These are phyloP conservation scores for Cyrtorhinus lividipennis DNA, from an alignment of 1,140 invertebrate genomes.

Conservation along the genomic window DNA sequence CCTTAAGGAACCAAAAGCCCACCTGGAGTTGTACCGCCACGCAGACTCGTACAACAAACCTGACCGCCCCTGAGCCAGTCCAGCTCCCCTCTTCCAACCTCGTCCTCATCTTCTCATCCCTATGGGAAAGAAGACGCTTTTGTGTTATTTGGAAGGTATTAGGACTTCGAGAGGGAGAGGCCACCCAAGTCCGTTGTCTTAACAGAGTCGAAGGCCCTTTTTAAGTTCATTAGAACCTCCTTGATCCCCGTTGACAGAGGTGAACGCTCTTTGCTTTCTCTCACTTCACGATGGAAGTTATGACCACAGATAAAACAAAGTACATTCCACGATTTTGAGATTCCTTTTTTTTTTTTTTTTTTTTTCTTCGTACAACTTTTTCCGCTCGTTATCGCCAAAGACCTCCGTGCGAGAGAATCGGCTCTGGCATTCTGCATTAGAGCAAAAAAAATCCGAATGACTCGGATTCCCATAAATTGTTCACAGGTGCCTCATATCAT, in stretches of 20 bases:
- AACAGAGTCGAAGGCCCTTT: constrained; percentile 7
- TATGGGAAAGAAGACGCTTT: not conserved
- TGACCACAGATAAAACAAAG: constrained; percentile 1
- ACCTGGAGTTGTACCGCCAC: not conserved
- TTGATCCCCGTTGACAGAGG: constrained; percentile 8
- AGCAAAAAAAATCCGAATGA: not conserved
- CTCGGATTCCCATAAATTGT: not conserved
- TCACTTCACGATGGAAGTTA: not conserved
- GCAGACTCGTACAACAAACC: not conserved
- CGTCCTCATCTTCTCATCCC: not conserved
- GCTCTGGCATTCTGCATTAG: not conserved
- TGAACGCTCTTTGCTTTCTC: constrained; percentile 8
- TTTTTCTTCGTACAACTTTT: not conserved
- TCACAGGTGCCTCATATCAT: not conserved
- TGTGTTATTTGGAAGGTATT: constrained; percentile 7
- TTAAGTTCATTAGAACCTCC: constrained; percentile 9
- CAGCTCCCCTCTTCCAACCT: not conserved
- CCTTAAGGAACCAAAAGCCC: no score
- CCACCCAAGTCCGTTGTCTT: constrained; percentile 9
- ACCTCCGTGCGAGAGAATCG: no score
- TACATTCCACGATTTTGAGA: constrained; percentile 1
- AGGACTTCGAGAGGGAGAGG: constrained; percentile 1
- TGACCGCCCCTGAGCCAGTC: not conserved
- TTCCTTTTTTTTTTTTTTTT: not conserved
- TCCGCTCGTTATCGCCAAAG: not conserved